Base-by-base conservation (phyloP, 2,113 vertebrate genomes). In the Numida meleagris region DNA sequence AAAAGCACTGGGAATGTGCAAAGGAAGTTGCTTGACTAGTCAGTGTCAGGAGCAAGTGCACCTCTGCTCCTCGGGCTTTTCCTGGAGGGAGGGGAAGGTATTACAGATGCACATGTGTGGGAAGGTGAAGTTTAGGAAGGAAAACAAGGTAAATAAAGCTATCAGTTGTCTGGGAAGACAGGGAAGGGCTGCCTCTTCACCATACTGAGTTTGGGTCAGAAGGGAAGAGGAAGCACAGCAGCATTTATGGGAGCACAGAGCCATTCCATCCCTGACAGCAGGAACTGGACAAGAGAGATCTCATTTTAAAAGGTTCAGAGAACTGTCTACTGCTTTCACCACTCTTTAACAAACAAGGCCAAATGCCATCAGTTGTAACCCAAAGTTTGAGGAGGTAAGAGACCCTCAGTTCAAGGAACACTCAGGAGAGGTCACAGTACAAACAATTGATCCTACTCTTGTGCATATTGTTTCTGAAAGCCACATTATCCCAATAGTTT, bases 41-140 rank as follows among this genome's bases (percentile, higher is more conserved):
- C 10, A 10, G 57, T 9, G 11, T 53, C 34, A 65, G 38, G 21
- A 73, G 14, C 3, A 76, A 84, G n/a, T 12, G 45, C 4, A 17
- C 38, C 45, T 78, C 62, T 87, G 66, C 12, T 82, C 24, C 34
- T 34, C 65, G 50, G 43, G 17, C 29, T 68, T 89, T 83, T 31
- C 8, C 16, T 1, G 16, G 57, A 75, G 12, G 24, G 7, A 74
- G 7, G 7, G 18, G 6, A 61, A 23, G 10, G 6, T 0, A 3
- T 34, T 24, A 23, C 36, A 80, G 58, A 10, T 21, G 4, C 3
- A 12, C 11, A 6, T 20, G 14, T 9, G 17, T 48, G 5, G 23
- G 10, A 27, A 17, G 36, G 36, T 17, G 59, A 40, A 40, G 20
- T 19, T 63, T 62, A 83, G 48, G 55, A 65, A 29, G 40, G 63